Base-by-base conservation (phyloP, 2,113 vertebrate genomes). In the Melanerpes aurifrons region DNA sequence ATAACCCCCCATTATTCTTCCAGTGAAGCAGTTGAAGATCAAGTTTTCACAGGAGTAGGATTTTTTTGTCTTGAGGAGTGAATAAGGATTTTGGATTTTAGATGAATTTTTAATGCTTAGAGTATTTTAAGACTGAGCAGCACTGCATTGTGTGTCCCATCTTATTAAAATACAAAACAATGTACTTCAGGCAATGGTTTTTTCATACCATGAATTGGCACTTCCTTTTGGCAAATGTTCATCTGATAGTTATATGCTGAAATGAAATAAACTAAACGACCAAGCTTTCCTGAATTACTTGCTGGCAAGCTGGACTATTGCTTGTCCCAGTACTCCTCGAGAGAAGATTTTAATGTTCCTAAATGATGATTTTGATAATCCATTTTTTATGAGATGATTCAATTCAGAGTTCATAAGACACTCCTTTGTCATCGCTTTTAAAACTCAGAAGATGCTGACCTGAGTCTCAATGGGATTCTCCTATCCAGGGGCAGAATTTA, bases 351-450 rank as follows among this genome's bases (percentile, higher is more conserved):
- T 77, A 87, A 57, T 80, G 25, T 70, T 89, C 20, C 45, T 89
- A 31, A 53, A 78, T 87, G 43, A 40, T 57, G 8, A 67, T 83
- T 95, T 92, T 78, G 12, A 62, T 77, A 7, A 80, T 89, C 87
- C 73, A 35, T 86, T 91, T 96, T 95, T 93, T 48, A 95, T 83
- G 72, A 87, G 64, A 64, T 74, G 3, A 40, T 74, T 80, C 14
- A 75, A 12, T 79, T 87, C 48, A 64, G n/a, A 35, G 20, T 74
- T 82, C 6, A 13, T 54, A 89, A 85, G 54, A n/a, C 29, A 48
- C 83, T 91, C 28, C 10, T 86, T 77, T 72, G 62, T 21, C 22
- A 37, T 58, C 48, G 69, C 76, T 78, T 92, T 83, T 72, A 86
- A 83, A 69, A 58, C 22, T 84, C 19, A 61, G 31, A 73, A 87